Evolutionary conservation across 1,140 invertebrate species (phyloP).

Genomic region (Micrasema longulum): DNA sequence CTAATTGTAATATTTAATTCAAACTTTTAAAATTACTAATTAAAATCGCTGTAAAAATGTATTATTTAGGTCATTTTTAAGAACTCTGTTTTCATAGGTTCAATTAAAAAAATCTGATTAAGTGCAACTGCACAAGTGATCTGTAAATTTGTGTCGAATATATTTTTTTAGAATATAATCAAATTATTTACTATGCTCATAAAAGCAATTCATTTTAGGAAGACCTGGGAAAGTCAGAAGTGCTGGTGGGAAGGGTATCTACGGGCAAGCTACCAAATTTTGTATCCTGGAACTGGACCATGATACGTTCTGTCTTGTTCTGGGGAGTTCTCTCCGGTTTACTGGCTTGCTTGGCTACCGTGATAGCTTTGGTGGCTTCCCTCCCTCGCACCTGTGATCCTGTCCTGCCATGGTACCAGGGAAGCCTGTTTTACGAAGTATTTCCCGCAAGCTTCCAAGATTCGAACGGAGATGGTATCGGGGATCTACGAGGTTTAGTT

Average conservation of each 20-base stretch:
- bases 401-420: constrained; percentile 81
- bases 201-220: too few species aligned
- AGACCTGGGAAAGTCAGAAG: constrained; percentile 60
- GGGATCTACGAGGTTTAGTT: constrained; percentile 78
- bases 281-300: constrained; percentile 84
- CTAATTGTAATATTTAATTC: too few species aligned
- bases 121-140: too few species aligned
- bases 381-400: constrained; percentile 80
- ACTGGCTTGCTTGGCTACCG: constrained; percentile 76
- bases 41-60: too few species aligned
- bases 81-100: too few species aligned
- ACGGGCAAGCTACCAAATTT: constrained; percentile 69
- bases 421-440: constrained; percentile 84
- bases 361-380: constrained; percentile 76
- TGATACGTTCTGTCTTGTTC: constrained; percentile 79
- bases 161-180: too few species aligned
- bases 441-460: constrained; percentile 86
- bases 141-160: too few species aligned
- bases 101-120: too few species aligned
- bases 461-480: constrained; percentile 79
- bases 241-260: constrained; percentile 60
- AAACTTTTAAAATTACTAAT: too few species aligned
- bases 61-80: too few species aligned
- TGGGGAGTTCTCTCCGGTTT: constrained; percentile 78
- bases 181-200: too few species aligned